These are phyloP conservation scores for Tineola bisselliella DNA, from an alignment of 2,888 invertebrate species.

Conservation along the genomic window DNA sequence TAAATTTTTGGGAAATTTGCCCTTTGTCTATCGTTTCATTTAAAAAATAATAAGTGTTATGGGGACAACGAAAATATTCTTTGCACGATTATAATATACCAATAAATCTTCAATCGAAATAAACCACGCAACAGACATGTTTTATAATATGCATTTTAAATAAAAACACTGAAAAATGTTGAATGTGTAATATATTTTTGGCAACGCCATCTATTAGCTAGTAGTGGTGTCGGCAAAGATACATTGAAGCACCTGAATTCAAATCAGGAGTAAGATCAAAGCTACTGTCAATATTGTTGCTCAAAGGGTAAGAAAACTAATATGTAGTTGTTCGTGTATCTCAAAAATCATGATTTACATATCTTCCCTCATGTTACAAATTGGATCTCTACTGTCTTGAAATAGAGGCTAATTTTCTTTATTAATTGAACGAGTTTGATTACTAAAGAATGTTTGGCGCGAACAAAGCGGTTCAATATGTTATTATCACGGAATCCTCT, in stretches of 20 bases:
- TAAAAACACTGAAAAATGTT: no score
- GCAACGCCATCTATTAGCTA: no score
- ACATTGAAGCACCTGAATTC: neutral
- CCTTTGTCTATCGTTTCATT: no score
- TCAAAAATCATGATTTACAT: neutral
- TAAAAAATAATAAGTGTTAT: no score
- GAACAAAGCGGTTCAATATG: constrained; percentile 2
- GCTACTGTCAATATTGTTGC: neutral
- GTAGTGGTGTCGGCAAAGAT: neutral
- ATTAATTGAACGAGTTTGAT: neutral
- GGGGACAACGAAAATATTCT: no score
- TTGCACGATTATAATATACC: no score
- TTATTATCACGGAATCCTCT: neutral
- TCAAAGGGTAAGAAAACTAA: constrained; percentile 6
- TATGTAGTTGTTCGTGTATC: neutral
- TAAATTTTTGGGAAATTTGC: no score
- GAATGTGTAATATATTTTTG: no score
- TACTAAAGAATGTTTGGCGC: neutral
- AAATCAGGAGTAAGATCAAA: neutral
- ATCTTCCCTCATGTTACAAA: neutral
- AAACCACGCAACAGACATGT: no score
- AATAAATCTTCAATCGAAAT: no score
- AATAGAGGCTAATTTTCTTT: neutral
- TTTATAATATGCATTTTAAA: no score
- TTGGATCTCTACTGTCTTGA: neutral